Evolutionary conservation across 2,797 vertebrate species (phyloP).

Genomic region (Sebastes vulpes): DNA sequence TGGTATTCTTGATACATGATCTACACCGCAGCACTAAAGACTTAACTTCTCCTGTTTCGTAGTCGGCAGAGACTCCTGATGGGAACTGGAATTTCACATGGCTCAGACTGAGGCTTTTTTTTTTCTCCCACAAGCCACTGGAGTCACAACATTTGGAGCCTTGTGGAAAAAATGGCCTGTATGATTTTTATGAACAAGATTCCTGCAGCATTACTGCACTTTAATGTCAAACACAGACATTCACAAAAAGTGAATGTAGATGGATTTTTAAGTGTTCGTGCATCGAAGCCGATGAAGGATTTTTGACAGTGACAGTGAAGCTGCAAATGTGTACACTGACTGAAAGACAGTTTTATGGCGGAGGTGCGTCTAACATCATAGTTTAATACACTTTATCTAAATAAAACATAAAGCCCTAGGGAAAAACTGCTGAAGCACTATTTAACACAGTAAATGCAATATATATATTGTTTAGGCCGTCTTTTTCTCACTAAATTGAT

Average conservation of each 20-base stretch:
- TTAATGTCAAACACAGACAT: conserved; percentile 31
- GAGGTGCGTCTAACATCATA: background rate
- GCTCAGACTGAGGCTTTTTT: conserved; percentile 52
- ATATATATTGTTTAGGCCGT: background rate
- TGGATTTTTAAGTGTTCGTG: background rate
- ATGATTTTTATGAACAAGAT: conserved; percentile 67
- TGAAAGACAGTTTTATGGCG: background rate
- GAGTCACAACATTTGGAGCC: conserved; percentile 64
- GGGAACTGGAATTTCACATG: conserved; percentile 79
- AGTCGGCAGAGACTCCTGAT: conserved; percentile 57
- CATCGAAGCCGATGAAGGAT: conserved; percentile 8
- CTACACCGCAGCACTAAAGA: conserved; percentile 74
- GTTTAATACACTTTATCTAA: background rate
- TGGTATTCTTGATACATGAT: conserved; percentile 72
- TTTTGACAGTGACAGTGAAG: conserved; percentile 1
- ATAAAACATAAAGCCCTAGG: background rate
- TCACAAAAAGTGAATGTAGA: background rate
- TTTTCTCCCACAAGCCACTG: conserved; percentile 53
- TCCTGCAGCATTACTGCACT: conserved; percentile 30
- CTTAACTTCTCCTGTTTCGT: conserved; percentile 77
- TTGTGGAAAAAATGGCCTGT: conserved; percentile 57
- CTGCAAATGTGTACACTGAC: background rate
- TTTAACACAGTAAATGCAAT: background rate
- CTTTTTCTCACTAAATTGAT: background rate
- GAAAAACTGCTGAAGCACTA: background rate